Evolutionary conservation across 37 sponge, comb jelly and placozoan genomes (phyloP), one percentile per base, ranked within the genome.

Genomic region (Aplysina aerophoba): DNA sequence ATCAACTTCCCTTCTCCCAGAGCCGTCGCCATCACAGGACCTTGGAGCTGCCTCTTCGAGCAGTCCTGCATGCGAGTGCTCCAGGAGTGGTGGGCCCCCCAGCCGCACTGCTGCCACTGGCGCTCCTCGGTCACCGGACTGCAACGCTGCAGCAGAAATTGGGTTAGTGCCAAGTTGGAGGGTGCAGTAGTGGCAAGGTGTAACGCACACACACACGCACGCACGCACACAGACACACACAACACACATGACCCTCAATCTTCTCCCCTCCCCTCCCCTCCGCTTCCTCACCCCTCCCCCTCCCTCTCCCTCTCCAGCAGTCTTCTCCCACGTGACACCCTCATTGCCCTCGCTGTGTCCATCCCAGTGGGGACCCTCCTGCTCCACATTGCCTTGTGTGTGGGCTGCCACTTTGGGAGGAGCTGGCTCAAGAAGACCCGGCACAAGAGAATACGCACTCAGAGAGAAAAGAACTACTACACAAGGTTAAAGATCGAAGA

Each of bases 401-500:
- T 50, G 4, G 53, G 37, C 17, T 24, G 44, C 20, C 50, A 40
- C 44, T 40, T 17, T 16, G 20, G 39, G 50, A 40, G 53, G 4
- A 21, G 53, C 24, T 13, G 28, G 12, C 64, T 62, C 64, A n/a
- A 62, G 24, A 62, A 11, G 53, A 75, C 2, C 14, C 11, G 3
- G 50, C 21, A 50, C 78, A 31, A n/a, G 19, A n/a, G 35, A 69
- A 35, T 1, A n/a, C 44, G 53, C 21, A 24, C 25, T 13, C 37
- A 41, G 78, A 75, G 37, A 54, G 38, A 50, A 16, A 75, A 40
- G 78, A 75, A 25, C 21, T 75, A 36, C 78, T 75, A 75, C 53
- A 36, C 78, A 19, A 0, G 78, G 25, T 44, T 75, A 53, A 40
- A 75, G 41, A 75, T 75, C 2, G 11, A 75, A 24, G 41, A 75